phyloP scores from a whole-genome alignment of 2,888 invertebrate genomes.

The Ctena decussata region DNA sequence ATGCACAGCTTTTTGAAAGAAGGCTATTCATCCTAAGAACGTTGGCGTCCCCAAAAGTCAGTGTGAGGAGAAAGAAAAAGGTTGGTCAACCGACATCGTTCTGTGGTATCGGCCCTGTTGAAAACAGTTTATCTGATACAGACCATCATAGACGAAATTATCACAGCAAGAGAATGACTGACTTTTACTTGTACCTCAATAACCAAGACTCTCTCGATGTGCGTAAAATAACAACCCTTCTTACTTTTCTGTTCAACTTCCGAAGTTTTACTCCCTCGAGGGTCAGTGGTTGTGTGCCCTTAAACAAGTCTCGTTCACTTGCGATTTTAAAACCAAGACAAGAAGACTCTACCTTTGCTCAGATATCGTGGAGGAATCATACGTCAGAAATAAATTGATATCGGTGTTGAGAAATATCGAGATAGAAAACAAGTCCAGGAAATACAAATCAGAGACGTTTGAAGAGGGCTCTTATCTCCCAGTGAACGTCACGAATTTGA shows the following conservation, averaged over 20 bases:
- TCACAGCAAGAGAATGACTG: too few species aligned
- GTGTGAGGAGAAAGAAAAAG: too few species aligned
- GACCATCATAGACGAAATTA: too few species aligned
- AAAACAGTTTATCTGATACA: too few species aligned
- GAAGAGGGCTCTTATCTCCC: background rate
- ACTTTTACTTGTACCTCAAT: too few species aligned
- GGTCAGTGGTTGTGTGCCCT: conserved; percentile 3
- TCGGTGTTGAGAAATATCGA: background rate
- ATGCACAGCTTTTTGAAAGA: too few species aligned
- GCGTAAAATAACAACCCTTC: background rate
- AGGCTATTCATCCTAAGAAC: too few species aligned
- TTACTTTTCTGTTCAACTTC: conserved; percentile 16
- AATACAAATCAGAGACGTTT: background rate
- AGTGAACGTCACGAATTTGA: background rate
- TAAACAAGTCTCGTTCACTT: background rate
- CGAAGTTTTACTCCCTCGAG: conserved; percentile 3
- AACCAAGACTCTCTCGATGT: background rate
- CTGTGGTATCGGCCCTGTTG: too few species aligned
- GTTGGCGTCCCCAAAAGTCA: too few species aligned
- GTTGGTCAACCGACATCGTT: too few species aligned
- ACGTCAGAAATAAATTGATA: background rate
- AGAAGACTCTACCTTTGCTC: background rate
- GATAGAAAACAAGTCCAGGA: background rate
- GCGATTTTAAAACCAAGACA: background rate
- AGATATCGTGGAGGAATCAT: background rate